Evolutionary conservation across 2,888 invertebrate species (phyloP).

Genomic region (Leptinotarsa tumamoca): DNA sequence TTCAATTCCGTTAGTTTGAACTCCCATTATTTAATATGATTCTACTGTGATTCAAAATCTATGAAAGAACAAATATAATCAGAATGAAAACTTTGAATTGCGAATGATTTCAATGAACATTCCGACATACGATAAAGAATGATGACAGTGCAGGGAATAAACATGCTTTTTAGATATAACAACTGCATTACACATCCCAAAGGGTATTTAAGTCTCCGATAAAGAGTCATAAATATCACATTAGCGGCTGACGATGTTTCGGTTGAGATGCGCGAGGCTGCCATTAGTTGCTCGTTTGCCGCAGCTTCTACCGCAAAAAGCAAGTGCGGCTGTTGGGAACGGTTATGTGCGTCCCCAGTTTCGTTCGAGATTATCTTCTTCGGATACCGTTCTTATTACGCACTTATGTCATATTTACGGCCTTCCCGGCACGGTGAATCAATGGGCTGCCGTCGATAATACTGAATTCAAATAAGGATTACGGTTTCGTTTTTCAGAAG

Average conservation of each 20-base stretch:
- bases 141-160: not conserved
- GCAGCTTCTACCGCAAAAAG: conserved; percentile 62
- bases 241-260: conserved; percentile 62
- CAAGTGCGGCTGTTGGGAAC: conserved; percentile 55
- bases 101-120: not conserved
- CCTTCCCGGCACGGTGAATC: conserved; percentile 28
- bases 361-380: conserved; percentile 47
- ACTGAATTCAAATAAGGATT: not conserved
- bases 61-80: too few species aligned
- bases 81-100: too few species aligned
- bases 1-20: too few species aligned
- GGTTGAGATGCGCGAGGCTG: conserved; percentile 60
- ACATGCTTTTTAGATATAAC: not conserved
- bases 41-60: too few species aligned
- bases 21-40: too few species aligned
- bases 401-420: conserved; percentile 36
- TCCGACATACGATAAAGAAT: not conserved
- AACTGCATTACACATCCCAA: not conserved
- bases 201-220: conserved; percentile 52
- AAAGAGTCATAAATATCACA: conserved; percentile 65
- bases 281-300: conserved; percentile 65
- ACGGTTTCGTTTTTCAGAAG: not conserved
- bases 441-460: conserved; percentile 12
- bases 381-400: conserved; percentile 38
- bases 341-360: conserved; percentile 54